phyloP scores from a whole-genome alignment of 2,113 vertebrate genomes.

The Prochilodus magdalenae region DNA sequence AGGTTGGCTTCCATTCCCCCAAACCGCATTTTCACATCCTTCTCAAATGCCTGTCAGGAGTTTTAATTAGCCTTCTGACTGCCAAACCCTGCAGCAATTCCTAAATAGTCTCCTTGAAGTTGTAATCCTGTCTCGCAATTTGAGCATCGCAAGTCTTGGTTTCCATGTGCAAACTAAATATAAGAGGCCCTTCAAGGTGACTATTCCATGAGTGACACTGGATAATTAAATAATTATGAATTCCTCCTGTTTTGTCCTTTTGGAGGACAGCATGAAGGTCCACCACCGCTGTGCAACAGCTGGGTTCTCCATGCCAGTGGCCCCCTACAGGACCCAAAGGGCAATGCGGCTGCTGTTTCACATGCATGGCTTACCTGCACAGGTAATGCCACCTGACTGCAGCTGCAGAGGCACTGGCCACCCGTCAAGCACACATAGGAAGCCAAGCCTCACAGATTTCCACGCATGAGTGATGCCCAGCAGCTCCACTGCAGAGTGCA shows the following conservation, averaged over 20 bases:
- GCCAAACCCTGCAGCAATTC: not conserved
- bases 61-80: not conserved
- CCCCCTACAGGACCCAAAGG: not conserved
- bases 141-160: too few relatives aligned
- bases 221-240: not conserved
- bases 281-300: slow-evolving; percentile 2
- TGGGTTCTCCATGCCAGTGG: not conserved
- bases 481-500: slow-evolving; percentile 65
- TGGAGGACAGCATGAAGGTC: not conserved
- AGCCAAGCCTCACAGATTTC: slow-evolving; percentile 59
- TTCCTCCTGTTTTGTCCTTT: not conserved
- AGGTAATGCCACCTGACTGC: slow-evolving; percentile 68
- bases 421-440: slow-evolving; percentile 60
- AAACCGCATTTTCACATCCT: not conserved
- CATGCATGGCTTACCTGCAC: slow-evolving; percentile 64
- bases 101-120: not conserved
- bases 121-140: too few relatives aligned
- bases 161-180: too few relatives aligned
- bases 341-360: not conserved
- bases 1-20: not conserved
- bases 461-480: slow-evolving; percentile 64
- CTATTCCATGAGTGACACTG: too few relatives aligned
- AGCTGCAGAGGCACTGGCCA: slow-evolving; percentile 62
- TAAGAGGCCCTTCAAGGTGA: not conserved
- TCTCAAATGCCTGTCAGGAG: not conserved